Evolutionary conservation across 2,113 vertebrate genomes (phyloP).

Genomic region (Micronycteris hirsuta): DNA sequence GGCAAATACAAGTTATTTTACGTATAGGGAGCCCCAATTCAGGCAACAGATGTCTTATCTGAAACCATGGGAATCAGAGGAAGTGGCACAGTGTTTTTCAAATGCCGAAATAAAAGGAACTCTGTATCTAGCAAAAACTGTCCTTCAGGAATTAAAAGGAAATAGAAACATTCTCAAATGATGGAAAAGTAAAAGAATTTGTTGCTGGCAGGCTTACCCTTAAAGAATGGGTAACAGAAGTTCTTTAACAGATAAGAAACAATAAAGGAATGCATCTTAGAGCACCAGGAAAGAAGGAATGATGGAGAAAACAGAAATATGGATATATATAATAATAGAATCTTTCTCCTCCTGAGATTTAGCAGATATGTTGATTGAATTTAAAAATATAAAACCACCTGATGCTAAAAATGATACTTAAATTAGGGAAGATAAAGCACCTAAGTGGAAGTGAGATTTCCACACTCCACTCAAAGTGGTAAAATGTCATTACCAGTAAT

Average conservation of each 20-base stretch:
- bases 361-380: not conserved
- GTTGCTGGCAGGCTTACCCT: not conserved
- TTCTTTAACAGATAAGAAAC: not conserved
- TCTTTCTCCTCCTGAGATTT: not conserved
- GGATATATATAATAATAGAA: not conserved
- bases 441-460: not conserved
- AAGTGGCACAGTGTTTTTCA: not conserved
- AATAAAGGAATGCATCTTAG: not conserved
- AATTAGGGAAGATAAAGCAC: not conserved
- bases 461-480: not conserved
- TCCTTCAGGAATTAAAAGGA: not conserved
- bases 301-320: not conserved
- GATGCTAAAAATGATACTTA: not conserved
- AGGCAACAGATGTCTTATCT: not conserved
- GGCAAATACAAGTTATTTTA: not conserved
- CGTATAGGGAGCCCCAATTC: not conserved
- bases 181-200: not conserved
- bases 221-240: not conserved
- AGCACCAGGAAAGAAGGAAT: not conserved
- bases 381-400: not conserved
- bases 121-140: not conserved
- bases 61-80: not conserved
- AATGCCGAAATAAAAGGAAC: not conserved
- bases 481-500: not conserved
- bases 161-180: slow-evolving; percentile 12